Evolutionary conservation across 1,140 invertebrate genomes (phyloP).

Genomic region (Drosophila aff.): DNA sequence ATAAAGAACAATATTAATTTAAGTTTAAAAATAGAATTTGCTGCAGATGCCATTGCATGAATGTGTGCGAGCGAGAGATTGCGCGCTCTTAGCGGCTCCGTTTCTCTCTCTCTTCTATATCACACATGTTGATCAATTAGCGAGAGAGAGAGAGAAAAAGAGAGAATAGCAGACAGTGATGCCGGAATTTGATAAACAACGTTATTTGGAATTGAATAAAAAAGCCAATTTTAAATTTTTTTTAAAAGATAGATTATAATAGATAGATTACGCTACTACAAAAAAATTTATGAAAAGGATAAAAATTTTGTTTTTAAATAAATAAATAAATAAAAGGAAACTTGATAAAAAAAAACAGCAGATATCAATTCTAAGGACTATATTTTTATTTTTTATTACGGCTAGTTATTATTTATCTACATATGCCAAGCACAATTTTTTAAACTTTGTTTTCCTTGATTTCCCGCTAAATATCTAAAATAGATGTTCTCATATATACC

Average conservation of each 20-base stretch:
- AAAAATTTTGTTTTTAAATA: not conserved
- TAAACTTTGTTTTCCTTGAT: not conserved
- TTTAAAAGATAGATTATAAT: no score
- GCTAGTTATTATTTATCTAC: not conserved
- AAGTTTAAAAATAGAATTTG: slow-evolving; percentile 82
- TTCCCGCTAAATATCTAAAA: not conserved
- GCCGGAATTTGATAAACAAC: not conserved
- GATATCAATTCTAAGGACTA: not conserved
- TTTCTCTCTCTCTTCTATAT: slow-evolving; percentile 17
- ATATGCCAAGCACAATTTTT: not conserved
- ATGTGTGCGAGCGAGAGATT: slow-evolving; percentile 59
- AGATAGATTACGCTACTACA: no score
- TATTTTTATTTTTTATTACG: not conserved
- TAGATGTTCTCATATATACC: no score
- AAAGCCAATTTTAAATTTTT: not conserved
- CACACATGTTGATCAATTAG: slow-evolving; percentile 51
- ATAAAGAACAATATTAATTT: slow-evolving; percentile 84
- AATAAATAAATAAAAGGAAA: no score
- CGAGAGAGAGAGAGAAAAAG: slow-evolving; percentile 11
- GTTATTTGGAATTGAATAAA: not conserved
- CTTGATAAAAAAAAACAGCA: no score
- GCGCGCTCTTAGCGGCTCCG: slow-evolving; percentile 17
- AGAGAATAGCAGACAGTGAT: slow-evolving; percentile 27
- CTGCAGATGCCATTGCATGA: slow-evolving; percentile 78
- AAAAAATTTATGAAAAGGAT: not conserved